Evolutionary conservation across 2,888 invertebrate genomes (phyloP), one percentile per base, ranked within the genome.

Genomic region (Craniophora ligustri): DNA sequence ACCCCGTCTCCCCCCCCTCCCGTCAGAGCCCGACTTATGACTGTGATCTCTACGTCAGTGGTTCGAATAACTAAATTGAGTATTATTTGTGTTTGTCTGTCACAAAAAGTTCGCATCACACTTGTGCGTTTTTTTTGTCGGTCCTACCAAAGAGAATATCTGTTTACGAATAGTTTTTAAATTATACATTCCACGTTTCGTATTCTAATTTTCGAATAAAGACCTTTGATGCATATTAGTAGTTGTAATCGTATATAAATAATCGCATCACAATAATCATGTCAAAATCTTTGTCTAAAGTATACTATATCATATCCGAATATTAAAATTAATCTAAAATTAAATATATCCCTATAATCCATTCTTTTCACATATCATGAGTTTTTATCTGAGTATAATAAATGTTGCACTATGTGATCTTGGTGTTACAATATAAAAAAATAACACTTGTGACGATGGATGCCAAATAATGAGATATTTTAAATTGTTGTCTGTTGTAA

Each of bases 391-490:
- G 26, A 59, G 55, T 61, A 50, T 70, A n/a, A n/a, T n/a, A 48
- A 57, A 50, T 62, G 48, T 64, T 65, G 58, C 61, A 57, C 59
- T 70, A 50, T 79, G 84, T 84, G 82, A 86, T 85, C 53, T 72
- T 76, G 75, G 73, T 79, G 86, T 87, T 87, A 87, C 86, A 86
- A 86, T 87, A 71, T 55, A 31, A 48, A 65, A n/a, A 70, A 58
- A 61, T 66, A 73, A 70, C 72, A 70, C 71, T 76, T 72, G 82
- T 82, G 80, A 81, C 75, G 71, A 79, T 76, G 80, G 82, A 85
- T 88, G 89, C 90, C 89, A 89, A 89, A 89, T 82, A 58, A 72
- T 79, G 73, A 75, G 66, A 76, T 75, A 79, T 81, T 79, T 79
- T 79, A 72, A 76, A 70, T 67, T 81, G 78, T 84, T 81, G 75